phyloP scores from a whole-genome alignment of 2,797 vertebrate genomes.

The Labeo calbasu region DNA sequence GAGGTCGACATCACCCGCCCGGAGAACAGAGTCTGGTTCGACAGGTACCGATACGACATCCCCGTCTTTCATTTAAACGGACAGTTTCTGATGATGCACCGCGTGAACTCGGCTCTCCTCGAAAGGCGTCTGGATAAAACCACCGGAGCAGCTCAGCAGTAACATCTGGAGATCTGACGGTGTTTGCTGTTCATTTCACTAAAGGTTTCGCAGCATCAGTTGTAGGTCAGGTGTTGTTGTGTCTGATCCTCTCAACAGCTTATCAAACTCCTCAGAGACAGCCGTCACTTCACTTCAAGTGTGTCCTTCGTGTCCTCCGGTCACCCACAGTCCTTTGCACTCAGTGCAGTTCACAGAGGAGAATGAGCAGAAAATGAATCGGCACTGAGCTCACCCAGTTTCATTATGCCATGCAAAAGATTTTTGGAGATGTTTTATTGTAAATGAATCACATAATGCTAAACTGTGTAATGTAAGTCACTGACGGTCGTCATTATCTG shows the following conservation, averaged over 20 bases:
- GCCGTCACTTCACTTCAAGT: no score
- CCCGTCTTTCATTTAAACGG: conserved; percentile 88
- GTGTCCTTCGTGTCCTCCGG: no score
- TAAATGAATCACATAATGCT: no score
- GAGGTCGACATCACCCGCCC: conserved; percentile 86
- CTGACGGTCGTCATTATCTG: no score
- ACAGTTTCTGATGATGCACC: conserved; percentile 87
- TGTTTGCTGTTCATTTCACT: not conserved
- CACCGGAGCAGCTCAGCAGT: not conserved
- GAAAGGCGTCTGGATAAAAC: conserved; percentile 71
- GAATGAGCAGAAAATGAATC: no score
- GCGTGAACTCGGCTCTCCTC: conserved; percentile 77
- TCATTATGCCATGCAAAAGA: not conserved
- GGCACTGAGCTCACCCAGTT: no score
- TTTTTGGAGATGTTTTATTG: not conserved
- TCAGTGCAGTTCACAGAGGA: not conserved
- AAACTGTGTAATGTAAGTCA: no score
- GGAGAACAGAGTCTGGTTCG: conserved; percentile 80
- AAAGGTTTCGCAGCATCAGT: no score
- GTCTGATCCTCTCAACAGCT: no score
- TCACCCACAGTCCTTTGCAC: not conserved
- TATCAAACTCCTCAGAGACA: no score
- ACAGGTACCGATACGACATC: conserved; percentile 85
- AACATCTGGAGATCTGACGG: not conserved
- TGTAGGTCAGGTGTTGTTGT: no score